phyloP scores from a whole-genome alignment of 2,113 vertebrate species.

The Lonchura striata region DNA sequence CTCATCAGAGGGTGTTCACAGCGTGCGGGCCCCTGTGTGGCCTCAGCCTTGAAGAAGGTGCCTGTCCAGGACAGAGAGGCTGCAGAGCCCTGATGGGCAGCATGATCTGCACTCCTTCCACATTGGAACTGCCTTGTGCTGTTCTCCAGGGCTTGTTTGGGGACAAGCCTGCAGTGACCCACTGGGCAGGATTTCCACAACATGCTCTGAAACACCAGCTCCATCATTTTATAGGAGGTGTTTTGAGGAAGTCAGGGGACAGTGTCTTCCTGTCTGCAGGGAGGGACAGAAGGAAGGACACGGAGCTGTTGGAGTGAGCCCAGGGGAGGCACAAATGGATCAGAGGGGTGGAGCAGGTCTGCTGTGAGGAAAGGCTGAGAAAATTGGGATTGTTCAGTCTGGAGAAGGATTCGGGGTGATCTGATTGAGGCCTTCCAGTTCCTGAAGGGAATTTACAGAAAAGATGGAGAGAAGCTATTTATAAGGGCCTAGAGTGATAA shows the following conservation, averaged over 20 bases:
- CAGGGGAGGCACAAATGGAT: background rate
- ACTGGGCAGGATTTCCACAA: background rate
- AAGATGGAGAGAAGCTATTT: background rate
- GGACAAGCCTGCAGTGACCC: background rate
- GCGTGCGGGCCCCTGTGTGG: background rate
- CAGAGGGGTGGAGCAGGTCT: background rate
- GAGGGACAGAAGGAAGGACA: background rate
- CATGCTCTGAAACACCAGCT: background rate
- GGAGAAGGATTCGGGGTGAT: background rate
- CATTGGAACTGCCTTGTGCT: no score
- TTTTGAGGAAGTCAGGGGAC: background rate
- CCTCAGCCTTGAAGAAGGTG: background rate
- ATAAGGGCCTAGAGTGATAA: background rate
- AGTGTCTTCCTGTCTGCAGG: background rate
- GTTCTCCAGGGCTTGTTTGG: background rate
- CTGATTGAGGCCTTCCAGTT: background rate
- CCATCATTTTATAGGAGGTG: background rate
- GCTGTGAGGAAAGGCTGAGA: background rate
- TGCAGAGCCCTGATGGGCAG: background rate
- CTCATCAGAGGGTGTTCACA: background rate
- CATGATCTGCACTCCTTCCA: background rate
- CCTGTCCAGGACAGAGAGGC: background rate
- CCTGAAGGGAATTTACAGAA: background rate
- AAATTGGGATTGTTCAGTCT: background rate
- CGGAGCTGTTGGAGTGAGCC: accelerated